A percentile compares a stretch with the other conserved stretches of the same genome.
These are phyloP conservation scores for Mechanitis mazaeus DNA, from an alignment of 2,888 invertebrate species.

Conservation along the genomic window DNA sequence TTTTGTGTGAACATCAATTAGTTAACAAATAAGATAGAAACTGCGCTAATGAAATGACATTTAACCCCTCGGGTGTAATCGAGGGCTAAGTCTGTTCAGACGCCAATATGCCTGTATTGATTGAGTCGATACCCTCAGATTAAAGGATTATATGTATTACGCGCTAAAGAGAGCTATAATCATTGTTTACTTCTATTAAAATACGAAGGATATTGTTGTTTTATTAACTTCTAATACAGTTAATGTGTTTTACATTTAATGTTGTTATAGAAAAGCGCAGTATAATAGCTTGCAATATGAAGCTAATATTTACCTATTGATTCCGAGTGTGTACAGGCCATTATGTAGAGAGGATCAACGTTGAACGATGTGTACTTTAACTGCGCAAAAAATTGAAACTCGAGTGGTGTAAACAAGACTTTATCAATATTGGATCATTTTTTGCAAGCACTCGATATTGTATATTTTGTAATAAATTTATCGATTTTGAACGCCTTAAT, in stretches of 20 bases:
- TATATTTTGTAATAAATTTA: not conserved
- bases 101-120: no score
- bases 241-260: constrained; percentile 4
- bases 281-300: constrained; percentile 34
- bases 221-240: no score
- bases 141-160: no score
- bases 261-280: constrained; percentile 19
- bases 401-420: constrained; percentile 24
- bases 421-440: constrained; percentile 27
- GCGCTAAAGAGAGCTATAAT: no score
- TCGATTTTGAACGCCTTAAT: not conserved
- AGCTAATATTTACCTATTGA: constrained; percentile 55
- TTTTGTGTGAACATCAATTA: no score
- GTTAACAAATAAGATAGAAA: no score
- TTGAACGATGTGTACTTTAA: constrained; percentile 17
- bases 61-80: no score
- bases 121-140: no score
- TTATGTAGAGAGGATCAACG: constrained; percentile 48
- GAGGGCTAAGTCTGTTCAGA: no score
- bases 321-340: constrained; percentile 48
- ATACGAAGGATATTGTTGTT: no score
- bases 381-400: constrained; percentile 28
- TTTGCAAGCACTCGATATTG: constrained; percentile 2
- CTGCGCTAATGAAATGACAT: no score
- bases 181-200: no score